Evolutionary conservation across 2,888 invertebrate species (phyloP).

Genomic region (Eurytoma californica): DNA sequence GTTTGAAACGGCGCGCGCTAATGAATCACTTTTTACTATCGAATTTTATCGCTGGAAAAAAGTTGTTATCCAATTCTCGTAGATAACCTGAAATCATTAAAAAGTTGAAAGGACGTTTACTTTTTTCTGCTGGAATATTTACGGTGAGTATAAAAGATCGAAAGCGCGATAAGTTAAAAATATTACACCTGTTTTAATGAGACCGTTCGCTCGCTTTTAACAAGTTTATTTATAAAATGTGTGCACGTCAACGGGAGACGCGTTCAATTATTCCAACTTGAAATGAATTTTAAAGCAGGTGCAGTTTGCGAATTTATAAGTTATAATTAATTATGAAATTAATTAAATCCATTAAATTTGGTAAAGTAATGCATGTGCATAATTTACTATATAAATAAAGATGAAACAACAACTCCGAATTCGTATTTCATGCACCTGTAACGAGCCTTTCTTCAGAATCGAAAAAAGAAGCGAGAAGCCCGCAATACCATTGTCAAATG

Average conservation of each 20-base stretch:
- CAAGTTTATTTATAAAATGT: no score
- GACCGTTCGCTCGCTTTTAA: no score
- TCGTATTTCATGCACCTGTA: no score
- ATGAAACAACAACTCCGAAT: no score
- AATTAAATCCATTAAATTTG: no score
- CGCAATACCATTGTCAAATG: constrained; percentile 22
- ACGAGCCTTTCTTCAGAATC: neutral
- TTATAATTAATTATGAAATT: no score
- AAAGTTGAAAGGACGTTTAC: neutral
- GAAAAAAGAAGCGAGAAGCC: neutral
- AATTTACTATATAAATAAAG: neutral
- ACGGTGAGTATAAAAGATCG: no score
- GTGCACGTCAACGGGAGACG: no score
- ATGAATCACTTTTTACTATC: neutral
- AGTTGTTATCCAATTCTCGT: neutral
- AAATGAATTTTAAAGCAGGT: neutral
- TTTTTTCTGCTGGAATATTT: neutral
- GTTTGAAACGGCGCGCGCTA: neutral
- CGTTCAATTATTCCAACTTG: no score
- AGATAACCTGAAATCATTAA: constrained; percentile 1
- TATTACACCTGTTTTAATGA: no score
- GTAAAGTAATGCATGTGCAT: neutral
- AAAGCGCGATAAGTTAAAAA: no score
- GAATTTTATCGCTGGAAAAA: neutral
- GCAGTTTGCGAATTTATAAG: no score